Percentiles rank a stretch among this genome's conserved stretches.
Evolutionary conservation across 2,797 vertebrate species (phyloP).

Genomic region (Pteronotus mesoamericanus): DNA sequence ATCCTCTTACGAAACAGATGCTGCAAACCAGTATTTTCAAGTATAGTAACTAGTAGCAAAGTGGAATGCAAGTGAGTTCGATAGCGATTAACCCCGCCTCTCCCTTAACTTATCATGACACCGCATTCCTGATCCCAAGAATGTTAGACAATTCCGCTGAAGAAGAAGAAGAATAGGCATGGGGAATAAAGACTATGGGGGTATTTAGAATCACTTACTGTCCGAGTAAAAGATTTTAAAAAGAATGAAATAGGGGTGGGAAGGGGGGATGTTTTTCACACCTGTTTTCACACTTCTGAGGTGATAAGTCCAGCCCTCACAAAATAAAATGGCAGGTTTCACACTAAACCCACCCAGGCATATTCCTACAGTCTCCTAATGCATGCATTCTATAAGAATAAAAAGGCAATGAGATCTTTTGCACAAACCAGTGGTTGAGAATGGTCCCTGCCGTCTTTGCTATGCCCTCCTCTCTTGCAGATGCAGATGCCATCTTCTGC

Average conservation of each 20-base stretch:
- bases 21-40: background rate
- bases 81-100: background rate
- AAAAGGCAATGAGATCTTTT: background rate
- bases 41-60: background rate
- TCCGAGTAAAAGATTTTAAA: background rate
- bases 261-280: constrained; percentile 66
- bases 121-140: background rate
- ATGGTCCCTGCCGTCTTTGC: background rate
- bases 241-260: constrained; percentile 10
- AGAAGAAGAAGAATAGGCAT: background rate
- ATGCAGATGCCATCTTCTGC: background rate
- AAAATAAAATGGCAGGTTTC: constrained; percentile 72
- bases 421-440: background rate
- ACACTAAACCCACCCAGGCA: constrained; percentile 73
- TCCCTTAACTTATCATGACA: background rate
- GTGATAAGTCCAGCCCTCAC: constrained; percentile 72
- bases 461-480: background rate
- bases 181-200: background rate
- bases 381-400: constrained; percentile 24
- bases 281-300: constrained; percentile 71
- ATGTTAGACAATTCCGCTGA: background rate
- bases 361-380: constrained; percentile 29
- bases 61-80: background rate
- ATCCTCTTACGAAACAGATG: background rate
- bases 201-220: background rate